Evolutionary conservation across 2,797 vertebrate species (phyloP).

Genomic region (Tangara arthus): DNA sequence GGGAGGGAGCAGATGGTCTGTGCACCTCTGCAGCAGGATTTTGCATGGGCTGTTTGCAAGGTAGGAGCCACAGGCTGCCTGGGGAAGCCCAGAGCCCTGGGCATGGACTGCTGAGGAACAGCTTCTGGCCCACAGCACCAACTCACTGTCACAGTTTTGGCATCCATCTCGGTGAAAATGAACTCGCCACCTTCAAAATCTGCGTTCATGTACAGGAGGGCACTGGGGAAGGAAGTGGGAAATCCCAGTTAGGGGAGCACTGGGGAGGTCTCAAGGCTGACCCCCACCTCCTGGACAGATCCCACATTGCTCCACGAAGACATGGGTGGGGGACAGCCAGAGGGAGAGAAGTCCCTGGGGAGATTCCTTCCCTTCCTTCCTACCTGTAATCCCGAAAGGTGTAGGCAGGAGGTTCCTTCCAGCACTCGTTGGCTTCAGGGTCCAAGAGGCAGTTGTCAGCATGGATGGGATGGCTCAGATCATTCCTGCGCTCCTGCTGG

Average conservation of each 20-base stretch:
- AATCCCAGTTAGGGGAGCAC: background rate
- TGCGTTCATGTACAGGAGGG: constrained; percentile 93
- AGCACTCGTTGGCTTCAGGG: constrained; percentile 92
- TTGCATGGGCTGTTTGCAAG: background rate
- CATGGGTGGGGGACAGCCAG: fast-evolving
- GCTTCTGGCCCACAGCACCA: background rate
- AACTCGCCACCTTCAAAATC: constrained; percentile 97
- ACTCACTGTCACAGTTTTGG: constrained; percentile 94
- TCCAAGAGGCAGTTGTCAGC: constrained; percentile 97
- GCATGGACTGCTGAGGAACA: background rate
- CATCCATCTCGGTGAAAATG: constrained; percentile 97
- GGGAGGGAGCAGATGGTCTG: background rate
- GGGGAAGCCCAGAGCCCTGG: background rate
- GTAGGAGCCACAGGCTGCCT: background rate
- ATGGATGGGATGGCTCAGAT: constrained; percentile 96
- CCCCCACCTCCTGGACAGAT: background rate
- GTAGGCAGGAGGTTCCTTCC: constrained; percentile 95
- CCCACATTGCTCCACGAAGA: background rate
- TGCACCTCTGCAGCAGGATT: background rate
- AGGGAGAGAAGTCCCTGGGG: background rate
- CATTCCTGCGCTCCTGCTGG: constrained; percentile 91
- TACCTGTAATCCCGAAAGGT: constrained; percentile 97
- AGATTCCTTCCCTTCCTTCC: background rate
- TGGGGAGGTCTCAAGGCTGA: background rate
- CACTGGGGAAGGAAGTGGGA: constrained; percentile 70